Evolutionary conservation across 2,797 vertebrate genomes (phyloP).

Genomic region (Picus viridis): DNA sequence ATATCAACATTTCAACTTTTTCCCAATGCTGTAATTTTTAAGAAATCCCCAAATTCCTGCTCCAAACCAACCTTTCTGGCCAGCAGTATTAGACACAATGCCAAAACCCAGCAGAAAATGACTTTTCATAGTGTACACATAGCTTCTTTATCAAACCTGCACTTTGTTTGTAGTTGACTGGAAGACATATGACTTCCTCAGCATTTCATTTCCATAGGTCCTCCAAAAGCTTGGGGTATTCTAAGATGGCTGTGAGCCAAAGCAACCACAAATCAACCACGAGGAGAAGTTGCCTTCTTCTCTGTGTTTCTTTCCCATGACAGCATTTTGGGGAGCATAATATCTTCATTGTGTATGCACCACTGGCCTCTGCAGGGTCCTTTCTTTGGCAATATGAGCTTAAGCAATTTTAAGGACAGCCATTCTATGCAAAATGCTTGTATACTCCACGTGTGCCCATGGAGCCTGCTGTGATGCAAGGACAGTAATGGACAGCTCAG

Average conservation of each 20-base stretch:
- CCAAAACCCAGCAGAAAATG: conserved; percentile 24
- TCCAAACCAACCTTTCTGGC: conserved; percentile 8
- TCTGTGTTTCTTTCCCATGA: not conserved
- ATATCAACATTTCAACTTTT: conserved; percentile 38
- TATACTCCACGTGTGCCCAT: not conserved
- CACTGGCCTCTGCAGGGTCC: not conserved
- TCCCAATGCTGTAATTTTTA: conserved; percentile 17
- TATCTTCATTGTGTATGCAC: not conserved
- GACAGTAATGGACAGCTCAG: not conserved
- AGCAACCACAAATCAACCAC: not conserved
- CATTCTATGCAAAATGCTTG: not conserved
- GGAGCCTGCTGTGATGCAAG: not conserved
- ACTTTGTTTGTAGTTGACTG: not conserved
- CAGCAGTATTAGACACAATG: not conserved
- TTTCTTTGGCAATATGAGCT: not conserved
- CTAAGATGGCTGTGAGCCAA: not conserved
- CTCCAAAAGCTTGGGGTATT: not conserved
- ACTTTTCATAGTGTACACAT: not conserved
- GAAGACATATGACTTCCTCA: not conserved
- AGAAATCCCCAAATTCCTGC: conserved; percentile 50
- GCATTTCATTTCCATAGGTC: not conserved
- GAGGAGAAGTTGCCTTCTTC: not conserved
- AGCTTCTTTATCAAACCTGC: not conserved
- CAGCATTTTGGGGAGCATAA: not conserved
- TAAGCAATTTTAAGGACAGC: not conserved